Evolutionary conservation across 92 coral and sea anemone species (phyloP).

Genomic region (Palythoa caribaeorum): DNA sequence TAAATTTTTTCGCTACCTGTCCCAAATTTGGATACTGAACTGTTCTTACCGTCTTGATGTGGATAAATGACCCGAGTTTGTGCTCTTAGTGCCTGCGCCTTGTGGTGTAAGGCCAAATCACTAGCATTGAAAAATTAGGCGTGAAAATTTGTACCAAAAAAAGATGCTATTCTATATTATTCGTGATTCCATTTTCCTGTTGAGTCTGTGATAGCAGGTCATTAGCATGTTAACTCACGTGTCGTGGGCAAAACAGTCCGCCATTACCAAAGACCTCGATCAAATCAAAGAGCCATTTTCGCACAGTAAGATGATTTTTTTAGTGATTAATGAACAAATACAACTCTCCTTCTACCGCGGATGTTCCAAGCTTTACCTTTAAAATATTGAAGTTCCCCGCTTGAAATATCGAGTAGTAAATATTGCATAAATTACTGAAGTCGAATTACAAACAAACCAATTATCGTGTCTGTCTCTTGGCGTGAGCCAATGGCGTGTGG

Average conservation of each 20-base stretch:
- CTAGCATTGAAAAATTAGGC: not conserved
- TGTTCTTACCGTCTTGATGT: not conserved
- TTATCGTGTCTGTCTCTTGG: slow-evolving; percentile 71
- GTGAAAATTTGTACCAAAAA: slow-evolving; percentile 5
- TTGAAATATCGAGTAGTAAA: slow-evolving; percentile 65
- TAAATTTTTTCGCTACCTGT: not conserved
- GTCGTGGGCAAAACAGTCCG: not conserved
- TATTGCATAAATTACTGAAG: slow-evolving; percentile 87
- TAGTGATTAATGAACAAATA: not conserved
- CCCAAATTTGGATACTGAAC: slow-evolving; percentile 19
- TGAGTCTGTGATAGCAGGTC: not conserved
- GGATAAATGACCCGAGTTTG: not conserved
- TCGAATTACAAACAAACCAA: slow-evolving; percentile 81
- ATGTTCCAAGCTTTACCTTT: slow-evolving; percentile 34
- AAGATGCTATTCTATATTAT: not conserved
- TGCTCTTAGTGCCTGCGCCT: not conserved
- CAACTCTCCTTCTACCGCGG: slow-evolving; percentile 24
- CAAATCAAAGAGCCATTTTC: not conserved
- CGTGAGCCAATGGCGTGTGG: slow-evolving; percentile 73
- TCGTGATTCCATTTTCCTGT: slow-evolving; percentile 35
- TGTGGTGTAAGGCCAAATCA: not conserved
- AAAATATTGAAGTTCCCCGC: slow-evolving; percentile 25
- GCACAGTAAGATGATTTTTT: not conserved
- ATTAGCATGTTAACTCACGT: slow-evolving; percentile 80
- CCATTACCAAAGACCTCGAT: not conserved